Evolutionary conservation across 2,797 vertebrate genomes (phyloP).

Genomic region (Peromyscus nudipes): DNA sequence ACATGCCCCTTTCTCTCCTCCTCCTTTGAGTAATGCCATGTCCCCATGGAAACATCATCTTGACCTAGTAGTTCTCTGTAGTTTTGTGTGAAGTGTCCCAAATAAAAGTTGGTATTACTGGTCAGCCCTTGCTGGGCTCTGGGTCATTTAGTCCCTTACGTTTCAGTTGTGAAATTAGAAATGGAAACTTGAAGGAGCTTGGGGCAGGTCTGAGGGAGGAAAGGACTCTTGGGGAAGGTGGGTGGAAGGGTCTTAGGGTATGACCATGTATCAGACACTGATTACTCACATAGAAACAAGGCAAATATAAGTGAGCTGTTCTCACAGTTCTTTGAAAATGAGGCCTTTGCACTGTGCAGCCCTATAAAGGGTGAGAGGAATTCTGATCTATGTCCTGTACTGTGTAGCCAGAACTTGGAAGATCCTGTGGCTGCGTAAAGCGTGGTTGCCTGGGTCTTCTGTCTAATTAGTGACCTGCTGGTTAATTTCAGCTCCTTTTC

Average conservation of each 20-base stretch:
- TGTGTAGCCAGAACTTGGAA: background rate
- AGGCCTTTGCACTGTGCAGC: background rate
- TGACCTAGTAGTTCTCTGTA: slow-evolving; percentile 23
- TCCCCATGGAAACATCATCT: background rate
- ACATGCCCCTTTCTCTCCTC: background rate
- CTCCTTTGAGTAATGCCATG: background rate
- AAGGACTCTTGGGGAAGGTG: background rate
- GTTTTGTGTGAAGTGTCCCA: background rate
- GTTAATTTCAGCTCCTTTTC: background rate
- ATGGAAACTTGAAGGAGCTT: background rate
- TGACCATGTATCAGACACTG: background rate
- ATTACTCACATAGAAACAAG: background rate
- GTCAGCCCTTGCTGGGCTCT: slow-evolving; percentile 3
- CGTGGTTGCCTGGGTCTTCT: background rate
- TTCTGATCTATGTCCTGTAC: background rate
- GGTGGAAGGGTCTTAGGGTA: background rate
- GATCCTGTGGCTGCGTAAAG: background rate
- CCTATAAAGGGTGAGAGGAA: background rate
- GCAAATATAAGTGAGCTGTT: background rate
- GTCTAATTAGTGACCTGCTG: background rate
- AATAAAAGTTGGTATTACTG: background rate
- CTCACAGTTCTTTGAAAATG: background rate
- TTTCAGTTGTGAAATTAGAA: background rate
- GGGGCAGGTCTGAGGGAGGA: background rate
- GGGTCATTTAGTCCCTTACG: background rate